These are phyloP conservation scores for Anolis carolinensis DNA, from an alignment of 2,113 vertebrate genomes.

Conservation along the genomic window DNA sequence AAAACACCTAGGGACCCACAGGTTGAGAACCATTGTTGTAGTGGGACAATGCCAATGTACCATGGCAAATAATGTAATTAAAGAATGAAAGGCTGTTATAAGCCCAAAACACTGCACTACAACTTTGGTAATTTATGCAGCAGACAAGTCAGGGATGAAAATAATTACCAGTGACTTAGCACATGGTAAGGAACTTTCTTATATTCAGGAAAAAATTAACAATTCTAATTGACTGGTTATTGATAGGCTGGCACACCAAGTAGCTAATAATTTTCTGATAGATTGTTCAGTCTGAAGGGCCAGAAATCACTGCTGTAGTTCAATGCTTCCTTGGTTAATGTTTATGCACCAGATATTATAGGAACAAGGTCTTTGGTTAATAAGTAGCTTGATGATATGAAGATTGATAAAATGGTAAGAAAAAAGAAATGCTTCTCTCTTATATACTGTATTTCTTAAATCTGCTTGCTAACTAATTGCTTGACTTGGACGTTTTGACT, in stretches of 20 bases:
- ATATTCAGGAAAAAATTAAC: not conserved
- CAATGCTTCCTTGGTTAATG: constrained; percentile 44
- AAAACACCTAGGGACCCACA: too few species aligned
- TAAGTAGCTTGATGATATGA: constrained; percentile 29
- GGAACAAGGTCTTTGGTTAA: constrained; percentile 45
- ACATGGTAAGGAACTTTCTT: not conserved
- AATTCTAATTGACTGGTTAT: not conserved
- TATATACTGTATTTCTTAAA: constrained; percentile 31
- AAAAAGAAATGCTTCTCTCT: constrained; percentile 16
- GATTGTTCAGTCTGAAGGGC: constrained; percentile 24
- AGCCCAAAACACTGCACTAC: too few species aligned
- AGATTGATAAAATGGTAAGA: constrained; percentile 26
- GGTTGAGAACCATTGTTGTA: too few species aligned
- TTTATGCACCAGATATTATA: constrained; percentile 46
- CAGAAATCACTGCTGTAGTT: constrained; percentile 25
- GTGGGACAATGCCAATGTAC: too few species aligned
- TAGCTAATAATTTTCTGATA: not conserved
- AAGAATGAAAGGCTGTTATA: too few species aligned
- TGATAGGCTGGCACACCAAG: not conserved
- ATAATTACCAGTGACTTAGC: not conserved
- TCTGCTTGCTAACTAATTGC: constrained; percentile 28
- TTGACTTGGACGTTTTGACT: constrained; percentile 35
- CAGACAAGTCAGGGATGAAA: too few species aligned
- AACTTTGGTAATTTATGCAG: too few species aligned
- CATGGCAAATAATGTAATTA: too few species aligned